Conservation (phyloP, 2,797 vertebrate genomes). For the Natrix natrix region DNA sequence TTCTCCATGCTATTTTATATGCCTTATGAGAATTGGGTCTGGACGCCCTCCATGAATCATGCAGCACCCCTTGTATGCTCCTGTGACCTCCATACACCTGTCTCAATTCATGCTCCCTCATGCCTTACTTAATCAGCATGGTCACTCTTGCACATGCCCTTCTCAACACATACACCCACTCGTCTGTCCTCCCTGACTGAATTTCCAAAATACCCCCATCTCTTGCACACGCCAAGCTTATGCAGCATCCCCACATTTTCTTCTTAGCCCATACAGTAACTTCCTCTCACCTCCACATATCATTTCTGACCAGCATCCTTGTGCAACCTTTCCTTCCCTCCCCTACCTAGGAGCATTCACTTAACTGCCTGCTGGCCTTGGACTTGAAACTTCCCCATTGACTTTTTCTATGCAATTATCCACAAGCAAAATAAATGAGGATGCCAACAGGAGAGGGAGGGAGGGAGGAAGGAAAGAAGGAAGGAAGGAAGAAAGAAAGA, state of each 20-base stretch:
- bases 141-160: neutral
- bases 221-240: neutral
- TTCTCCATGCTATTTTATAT: neutral
- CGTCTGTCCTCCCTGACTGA: neutral
- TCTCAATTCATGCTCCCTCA: neutral
- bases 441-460: too few species aligned
- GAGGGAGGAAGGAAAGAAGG: too few species aligned
- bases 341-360: too few species aligned
- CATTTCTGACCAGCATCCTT: too few species aligned
- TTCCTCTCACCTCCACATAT: neutral
- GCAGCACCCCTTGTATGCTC: neutral
- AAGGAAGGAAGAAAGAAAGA: too few species aligned
- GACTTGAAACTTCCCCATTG: too few species aligned
- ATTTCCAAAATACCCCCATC: neutral
- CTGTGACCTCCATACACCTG: neutral
- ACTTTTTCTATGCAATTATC: too few species aligned
- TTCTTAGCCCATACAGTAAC: neutral
- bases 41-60: neutral
- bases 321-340: too few species aligned
- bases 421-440: too few species aligned
- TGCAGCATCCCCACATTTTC: neutral
- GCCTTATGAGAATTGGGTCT: neutral
- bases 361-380: too few species aligned
- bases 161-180: neutral
- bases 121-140: neutral